Conservation (phyloP, 2,797 vertebrate species). For the Sebastes hubbsi region DNA sequence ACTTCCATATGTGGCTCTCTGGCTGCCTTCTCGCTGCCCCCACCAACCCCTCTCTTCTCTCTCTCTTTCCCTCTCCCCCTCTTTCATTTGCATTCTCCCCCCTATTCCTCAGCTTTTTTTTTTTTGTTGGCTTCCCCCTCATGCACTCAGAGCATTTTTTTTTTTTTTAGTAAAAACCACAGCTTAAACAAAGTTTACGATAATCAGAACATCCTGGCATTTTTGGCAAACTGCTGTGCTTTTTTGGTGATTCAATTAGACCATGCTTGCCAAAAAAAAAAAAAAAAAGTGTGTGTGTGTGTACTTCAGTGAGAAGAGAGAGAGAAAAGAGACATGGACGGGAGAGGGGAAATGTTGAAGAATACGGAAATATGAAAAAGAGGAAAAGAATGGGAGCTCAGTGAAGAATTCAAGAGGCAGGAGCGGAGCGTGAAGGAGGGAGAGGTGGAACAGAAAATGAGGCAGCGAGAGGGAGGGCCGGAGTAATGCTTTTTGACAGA, state of each 20-base stretch:
- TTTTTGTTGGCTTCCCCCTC: constrained; percentile 50
- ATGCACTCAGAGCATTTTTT: constrained; percentile 38
- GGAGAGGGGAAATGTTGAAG: constrained; percentile 51
- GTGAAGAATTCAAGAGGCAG: constrained; percentile 71
- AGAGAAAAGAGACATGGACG: constrained; percentile 36
- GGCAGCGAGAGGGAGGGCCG: constrained; percentile 64
- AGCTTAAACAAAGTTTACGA: constrained; percentile 82
- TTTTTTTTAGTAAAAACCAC: constrained; percentile 66
- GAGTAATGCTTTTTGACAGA: constrained; percentile 84
- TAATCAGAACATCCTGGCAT: constrained; percentile 86
- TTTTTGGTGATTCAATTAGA: constrained; percentile 80
- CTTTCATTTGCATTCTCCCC: constrained; percentile 72
- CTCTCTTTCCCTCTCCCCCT: constrained; percentile 56
- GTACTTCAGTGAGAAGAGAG: constrained; percentile 18
- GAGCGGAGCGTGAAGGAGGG: constrained; percentile 68
- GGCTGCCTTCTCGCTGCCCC: constrained; percentile 80
- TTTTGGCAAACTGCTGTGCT: constrained; percentile 74
- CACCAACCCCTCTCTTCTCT: constrained; percentile 67
- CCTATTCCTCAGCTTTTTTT: constrained; percentile 51
- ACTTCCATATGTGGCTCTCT: constrained; percentile 88
- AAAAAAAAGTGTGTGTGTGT: constrained; percentile 8
- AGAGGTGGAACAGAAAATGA: constrained; percentile 75
- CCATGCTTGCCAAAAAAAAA: constrained; percentile 39
- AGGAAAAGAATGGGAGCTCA: constrained; percentile 69
- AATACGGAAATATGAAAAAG: constrained; percentile 71